A percentile compares a stretch with the other conserved stretches of the same genome.
Evolutionary conservation across 2,113 vertebrate species (phyloP).

Genomic region (Strigops habroptila): DNA sequence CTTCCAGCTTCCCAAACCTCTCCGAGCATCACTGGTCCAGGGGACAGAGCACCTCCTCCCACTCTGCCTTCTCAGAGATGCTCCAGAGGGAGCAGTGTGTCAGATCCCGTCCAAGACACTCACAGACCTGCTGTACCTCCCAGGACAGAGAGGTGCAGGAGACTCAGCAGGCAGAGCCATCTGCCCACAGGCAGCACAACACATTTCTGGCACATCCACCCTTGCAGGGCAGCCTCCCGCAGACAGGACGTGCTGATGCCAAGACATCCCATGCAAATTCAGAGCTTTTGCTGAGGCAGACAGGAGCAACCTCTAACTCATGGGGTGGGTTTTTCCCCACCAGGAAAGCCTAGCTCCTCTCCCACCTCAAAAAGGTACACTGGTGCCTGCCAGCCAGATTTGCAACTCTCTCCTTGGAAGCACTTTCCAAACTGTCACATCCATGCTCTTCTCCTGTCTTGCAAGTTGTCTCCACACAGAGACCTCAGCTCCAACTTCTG

Average conservation of each 20-base stretch:
- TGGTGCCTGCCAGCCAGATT: not conserved
- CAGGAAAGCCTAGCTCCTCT: not conserved
- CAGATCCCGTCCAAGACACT: fast-evolving
- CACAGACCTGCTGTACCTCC: not conserved
- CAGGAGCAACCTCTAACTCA: not conserved
- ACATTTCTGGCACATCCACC: not conserved
- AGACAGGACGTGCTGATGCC: not conserved
- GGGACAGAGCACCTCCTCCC: not conserved
- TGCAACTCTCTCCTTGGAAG: not conserved
- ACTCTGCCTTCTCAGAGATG: not conserved
- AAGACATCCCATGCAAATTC: not conserved
- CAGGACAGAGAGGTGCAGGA: not conserved
- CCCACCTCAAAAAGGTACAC: not conserved
- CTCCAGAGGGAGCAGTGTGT: not conserved
- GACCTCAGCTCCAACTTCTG: not conserved
- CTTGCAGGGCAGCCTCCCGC: not conserved
- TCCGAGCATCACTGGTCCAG: not conserved
- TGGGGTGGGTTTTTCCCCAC: fast-evolving
- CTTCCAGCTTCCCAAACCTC: not conserved
- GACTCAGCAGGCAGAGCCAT: not conserved
- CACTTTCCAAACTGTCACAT: not conserved
- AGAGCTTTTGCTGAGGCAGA: not conserved
- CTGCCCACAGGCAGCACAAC: not conserved
- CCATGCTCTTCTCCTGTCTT: not conserved
- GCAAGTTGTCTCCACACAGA: not conserved